Percentiles rank a stretch among this genome's conserved stretches.
Conservation (phyloP, 2,113 vertebrate genomes). For the Varanus komodoensis region DNA sequence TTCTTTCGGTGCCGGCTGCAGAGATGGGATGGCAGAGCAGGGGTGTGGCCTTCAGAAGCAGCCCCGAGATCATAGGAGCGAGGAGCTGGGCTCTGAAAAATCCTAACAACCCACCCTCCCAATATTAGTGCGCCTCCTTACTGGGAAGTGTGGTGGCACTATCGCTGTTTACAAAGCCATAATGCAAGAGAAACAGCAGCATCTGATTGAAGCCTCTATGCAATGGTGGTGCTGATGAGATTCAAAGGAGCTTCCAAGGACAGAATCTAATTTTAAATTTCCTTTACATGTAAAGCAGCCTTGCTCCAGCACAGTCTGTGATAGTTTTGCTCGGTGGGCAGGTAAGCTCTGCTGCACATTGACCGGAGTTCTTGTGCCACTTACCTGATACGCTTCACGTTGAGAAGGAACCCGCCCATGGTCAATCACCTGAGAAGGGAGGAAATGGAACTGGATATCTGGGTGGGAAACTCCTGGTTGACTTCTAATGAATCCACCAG, state of each 20-base stretch:
- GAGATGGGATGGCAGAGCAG: too few relatives aligned
- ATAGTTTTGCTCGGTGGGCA: neutral
- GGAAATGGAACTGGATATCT: constrained; percentile 96
- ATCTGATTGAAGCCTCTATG: too few relatives aligned
- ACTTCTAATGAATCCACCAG: constrained; percentile 94
- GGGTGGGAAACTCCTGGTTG: constrained; percentile 85
- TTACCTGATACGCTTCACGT: constrained; percentile 93
- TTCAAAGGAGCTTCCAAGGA: neutral
- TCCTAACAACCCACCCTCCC: too few relatives aligned
- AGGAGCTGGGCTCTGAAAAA: too few relatives aligned
- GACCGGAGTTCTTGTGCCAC: constrained; percentile 12
- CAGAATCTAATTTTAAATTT: neutral
- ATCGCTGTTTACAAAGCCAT: too few relatives aligned
- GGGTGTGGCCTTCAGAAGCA: too few relatives aligned
- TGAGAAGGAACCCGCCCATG: constrained; percentile 87
- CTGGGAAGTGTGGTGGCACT: too few relatives aligned
- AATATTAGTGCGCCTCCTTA: too few relatives aligned
- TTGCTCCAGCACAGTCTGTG: neutral
- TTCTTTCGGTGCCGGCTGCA: too few relatives aligned
- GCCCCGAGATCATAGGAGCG: too few relatives aligned
- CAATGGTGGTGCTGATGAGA: neutral
- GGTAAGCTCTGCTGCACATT: neutral
- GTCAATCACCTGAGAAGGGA: constrained; percentile 96
- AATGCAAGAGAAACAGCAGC: neutral
- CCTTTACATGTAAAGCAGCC: neutral